These are phyloP conservation scores for Orthosia gothica DNA, from an alignment of 2,888 invertebrate species.

Conservation along the genomic window DNA sequence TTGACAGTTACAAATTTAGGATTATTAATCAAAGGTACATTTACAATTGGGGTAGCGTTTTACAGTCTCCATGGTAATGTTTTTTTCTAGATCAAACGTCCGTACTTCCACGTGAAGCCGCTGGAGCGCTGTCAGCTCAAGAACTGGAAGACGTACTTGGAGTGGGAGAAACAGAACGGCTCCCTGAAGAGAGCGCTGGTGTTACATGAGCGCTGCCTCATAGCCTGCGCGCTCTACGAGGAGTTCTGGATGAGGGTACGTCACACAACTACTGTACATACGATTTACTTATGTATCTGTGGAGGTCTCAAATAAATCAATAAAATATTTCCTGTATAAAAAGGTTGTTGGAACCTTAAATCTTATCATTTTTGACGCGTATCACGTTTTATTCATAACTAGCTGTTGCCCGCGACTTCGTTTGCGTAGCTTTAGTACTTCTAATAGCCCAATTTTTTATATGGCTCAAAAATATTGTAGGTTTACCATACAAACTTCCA, in stretches of 20 bases:
- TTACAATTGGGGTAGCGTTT: not conserved
- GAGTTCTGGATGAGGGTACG: constrained; percentile 98
- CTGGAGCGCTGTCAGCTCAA: constrained; percentile 98
- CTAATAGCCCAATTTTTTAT: too few species aligned
- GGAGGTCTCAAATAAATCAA: constrained; percentile 95
- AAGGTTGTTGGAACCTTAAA: constrained; percentile 95
- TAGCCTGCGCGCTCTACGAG: constrained; percentile 99
- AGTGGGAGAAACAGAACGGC: constrained; percentile 98
- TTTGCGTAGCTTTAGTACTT: too few species aligned
- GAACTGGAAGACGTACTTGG: constrained; percentile 99
- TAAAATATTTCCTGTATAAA: too few species aligned
- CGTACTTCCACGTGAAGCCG: constrained; percentile 99
- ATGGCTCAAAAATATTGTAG: too few species aligned
- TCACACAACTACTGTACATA: not conserved
- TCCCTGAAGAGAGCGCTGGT: constrained; percentile 95
- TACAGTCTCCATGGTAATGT: not conserved
- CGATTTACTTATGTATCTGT: not conserved
- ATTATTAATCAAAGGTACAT: not conserved
- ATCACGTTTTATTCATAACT: too few species aligned
- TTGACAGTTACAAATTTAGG: not conserved
- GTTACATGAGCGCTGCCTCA: constrained; percentile 98
- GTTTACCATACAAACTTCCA: too few species aligned
- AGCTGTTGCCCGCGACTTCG: too few species aligned
- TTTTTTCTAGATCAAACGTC: constrained; percentile 96
- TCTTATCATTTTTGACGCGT: too few species aligned